These are phyloP conservation scores for Apostichopus californicus DNA, from an alignment of 35 echinoderm and acorn worm species.

Conservation along the genomic window DNA sequence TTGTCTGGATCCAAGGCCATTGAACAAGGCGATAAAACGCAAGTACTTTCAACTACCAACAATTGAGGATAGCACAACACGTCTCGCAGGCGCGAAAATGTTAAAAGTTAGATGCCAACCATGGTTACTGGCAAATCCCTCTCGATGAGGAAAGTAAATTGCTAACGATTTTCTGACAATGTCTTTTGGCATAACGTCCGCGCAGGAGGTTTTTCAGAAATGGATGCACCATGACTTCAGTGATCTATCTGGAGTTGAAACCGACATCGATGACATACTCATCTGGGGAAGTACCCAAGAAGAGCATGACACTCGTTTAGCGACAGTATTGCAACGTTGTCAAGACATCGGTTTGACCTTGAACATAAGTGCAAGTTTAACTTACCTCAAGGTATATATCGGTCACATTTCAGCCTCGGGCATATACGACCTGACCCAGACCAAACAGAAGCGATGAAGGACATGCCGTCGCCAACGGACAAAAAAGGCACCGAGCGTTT, in stretches of 20 bases:
- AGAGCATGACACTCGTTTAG: conserved; percentile 59
- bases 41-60: conserved; percentile 49
- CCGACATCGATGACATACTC: conserved; percentile 27
- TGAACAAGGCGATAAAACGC: conserved; percentile 66
- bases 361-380: conserved; percentile 60
- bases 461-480: conserved; percentile 28
- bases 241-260: background rate
- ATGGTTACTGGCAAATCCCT: conserved; percentile 55
- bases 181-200: conserved; percentile 32
- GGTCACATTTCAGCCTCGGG: conserved; percentile 65
- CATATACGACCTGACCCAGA: conserved; percentile 54
- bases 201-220: conserved; percentile 28
- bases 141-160: conserved; percentile 21
- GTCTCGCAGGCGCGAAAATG: background rate
- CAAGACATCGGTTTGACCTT: conserved; percentile 43
- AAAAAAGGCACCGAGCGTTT: conserved; percentile 48
- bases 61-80: background rate
- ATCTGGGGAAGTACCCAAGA: conserved; percentile 43
- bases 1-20: conserved; percentile 61
- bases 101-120: background rate
- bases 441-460: conserved; percentile 32
- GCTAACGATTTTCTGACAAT: conserved; percentile 24
- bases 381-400: conserved; percentile 59
- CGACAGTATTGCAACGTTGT: conserved; percentile 43
- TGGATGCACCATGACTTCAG: conserved; percentile 1